Evolutionary conservation across 2,113 vertebrate species (phyloP).

Genomic region (Corythaixoides concolor): DNA sequence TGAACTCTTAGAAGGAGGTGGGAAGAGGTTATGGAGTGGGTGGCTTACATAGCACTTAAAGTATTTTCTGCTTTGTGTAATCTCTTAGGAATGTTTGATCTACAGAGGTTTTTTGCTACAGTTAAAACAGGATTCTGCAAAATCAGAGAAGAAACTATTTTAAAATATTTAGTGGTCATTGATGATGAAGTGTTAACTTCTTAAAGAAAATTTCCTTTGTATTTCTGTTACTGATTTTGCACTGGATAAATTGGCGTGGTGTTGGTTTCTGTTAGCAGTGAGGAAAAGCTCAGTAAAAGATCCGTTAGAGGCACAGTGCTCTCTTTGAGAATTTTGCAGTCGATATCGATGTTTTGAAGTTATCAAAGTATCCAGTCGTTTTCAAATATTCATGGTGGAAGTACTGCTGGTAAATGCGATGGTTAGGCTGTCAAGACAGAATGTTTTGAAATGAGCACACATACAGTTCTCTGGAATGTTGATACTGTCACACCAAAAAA

Average conservation of each 20-base stretch:
- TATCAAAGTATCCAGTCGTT: neutral
- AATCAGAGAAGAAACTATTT: neutral
- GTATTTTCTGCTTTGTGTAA: constrained; percentile 15
- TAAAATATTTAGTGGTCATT: neutral
- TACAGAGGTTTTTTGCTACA: neutral
- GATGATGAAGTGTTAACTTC: neutral
- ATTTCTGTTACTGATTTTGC: neutral
- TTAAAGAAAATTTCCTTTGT: neutral
- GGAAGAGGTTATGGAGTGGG: constrained; percentile 23
- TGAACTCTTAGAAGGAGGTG: constrained; percentile 1
- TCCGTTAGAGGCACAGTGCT: neutral
- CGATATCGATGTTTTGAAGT: neutral
- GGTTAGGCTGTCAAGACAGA: neutral
- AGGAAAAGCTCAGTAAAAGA: neutral
- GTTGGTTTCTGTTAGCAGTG: neutral
- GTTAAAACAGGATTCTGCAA: neutral
- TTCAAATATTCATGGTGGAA: neutral
- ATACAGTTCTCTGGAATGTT: neutral
- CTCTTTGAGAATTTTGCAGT: neutral
- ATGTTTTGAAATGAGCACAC: neutral
- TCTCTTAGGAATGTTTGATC: neutral
- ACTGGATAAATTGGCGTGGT: neutral
- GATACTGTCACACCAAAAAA: neutral
- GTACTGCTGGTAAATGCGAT: neutral
- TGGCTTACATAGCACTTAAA: constrained; percentile 7